These are phyloP conservation scores for Cistogaster globosa DNA, from an alignment of 2,888 invertebrate genomes.

Conservation along the genomic window DNA sequence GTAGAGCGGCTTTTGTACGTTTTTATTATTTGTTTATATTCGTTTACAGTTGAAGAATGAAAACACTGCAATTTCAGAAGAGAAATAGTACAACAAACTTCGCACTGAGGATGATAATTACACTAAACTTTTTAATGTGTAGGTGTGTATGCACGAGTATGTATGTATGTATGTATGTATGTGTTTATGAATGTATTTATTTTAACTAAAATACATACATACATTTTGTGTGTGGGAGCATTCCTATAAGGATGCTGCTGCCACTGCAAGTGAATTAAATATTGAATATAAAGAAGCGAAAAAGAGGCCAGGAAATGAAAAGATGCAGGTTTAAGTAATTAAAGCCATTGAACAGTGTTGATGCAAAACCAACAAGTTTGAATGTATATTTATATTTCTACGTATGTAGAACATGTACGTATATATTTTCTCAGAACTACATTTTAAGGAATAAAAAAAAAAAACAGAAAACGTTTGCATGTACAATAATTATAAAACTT, in stretches of 20 bases:
- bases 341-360: slow-evolving; percentile 57
- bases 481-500: too few relatives aligned
- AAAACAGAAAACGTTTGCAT: neutral
- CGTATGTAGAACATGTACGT: too few relatives aligned
- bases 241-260: slow-evolving; percentile 32
- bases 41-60: slow-evolving; percentile 57
- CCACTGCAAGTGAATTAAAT: neutral
- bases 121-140: too few relatives aligned
- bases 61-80: slow-evolving; percentile 57
- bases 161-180: neutral
- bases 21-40: slow-evolving; percentile 55
- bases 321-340: slow-evolving; percentile 55
- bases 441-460: neutral
- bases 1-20: slow-evolving; percentile 52
- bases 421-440: neutral
- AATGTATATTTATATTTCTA: neutral
- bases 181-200: neutral
- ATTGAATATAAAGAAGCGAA: neutral
- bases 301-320: slow-evolving; percentile 35
- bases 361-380: slow-evolving; percentile 43
- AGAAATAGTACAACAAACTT: slow-evolving; percentile 64
- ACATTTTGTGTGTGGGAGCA: slow-evolving; percentile 4
- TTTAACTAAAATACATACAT: slow-evolving; percentile 1
- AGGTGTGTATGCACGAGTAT: neutral
- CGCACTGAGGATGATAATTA: slow-evolving; percentile 28